Evolutionary conservation across 2,113 vertebrate species (phyloP).

Genomic region (Sorex araneus): DNA sequence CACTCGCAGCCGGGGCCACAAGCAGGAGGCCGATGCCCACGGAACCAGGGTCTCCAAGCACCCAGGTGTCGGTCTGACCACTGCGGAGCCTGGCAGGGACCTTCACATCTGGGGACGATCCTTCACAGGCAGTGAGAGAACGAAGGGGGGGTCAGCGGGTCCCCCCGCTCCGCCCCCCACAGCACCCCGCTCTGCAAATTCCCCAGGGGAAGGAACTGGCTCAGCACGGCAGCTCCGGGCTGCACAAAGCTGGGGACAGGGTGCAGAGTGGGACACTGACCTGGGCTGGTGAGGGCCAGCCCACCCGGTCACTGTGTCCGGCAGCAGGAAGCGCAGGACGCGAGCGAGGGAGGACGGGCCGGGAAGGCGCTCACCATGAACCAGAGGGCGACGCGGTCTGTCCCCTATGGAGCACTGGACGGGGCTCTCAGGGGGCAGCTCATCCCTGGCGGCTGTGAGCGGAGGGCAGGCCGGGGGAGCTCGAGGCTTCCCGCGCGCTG

Average conservation of each 20-base stretch:
- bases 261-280: not conserved
- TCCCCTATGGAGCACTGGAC: constrained; percentile 47
- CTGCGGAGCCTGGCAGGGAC: not conserved
- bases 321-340: too few species aligned
- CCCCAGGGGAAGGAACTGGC: not conserved
- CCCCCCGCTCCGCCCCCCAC: too few species aligned
- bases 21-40: constrained; percentile 1
- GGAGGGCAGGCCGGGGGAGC: not conserved
- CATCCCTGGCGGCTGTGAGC: constrained; percentile 44
- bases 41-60: constrained; percentile 14
- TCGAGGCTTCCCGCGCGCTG: constrained; percentile 54
- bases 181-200: too few species aligned
- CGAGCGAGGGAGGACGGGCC: constrained; percentile 25
- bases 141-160: too few species aligned
- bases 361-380: not conserved
- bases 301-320: too few species aligned
- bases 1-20: constrained; percentile 61
- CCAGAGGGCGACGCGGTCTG: not conserved
- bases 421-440: constrained; percentile 1
- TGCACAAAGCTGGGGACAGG: not conserved
- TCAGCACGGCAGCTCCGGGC: too few species aligned
- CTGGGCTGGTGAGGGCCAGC: too few species aligned
- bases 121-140: constrained; percentile 3
- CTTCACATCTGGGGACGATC: constrained; percentile 75
- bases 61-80: not conserved